Evolutionary conservation across 1,140 invertebrate species (phyloP).

Genomic region (Cotesia typhae): DNA sequence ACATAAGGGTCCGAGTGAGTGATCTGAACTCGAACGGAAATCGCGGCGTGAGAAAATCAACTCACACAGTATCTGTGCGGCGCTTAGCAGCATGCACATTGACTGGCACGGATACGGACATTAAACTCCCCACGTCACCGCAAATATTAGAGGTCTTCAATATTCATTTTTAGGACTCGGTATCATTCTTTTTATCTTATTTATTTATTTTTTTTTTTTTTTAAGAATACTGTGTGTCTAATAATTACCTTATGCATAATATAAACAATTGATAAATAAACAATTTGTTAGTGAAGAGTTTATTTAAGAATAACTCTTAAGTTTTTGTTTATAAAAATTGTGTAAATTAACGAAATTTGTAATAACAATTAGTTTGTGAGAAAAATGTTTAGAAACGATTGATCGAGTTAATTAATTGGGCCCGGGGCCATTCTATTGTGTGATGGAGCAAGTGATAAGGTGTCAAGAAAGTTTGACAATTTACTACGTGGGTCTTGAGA

Average conservation of each 20-base stretch:
- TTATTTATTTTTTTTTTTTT: neutral
- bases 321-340: neutral
- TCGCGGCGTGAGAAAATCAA: conserved; percentile 60
- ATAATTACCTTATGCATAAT: no score
- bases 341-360: conserved; percentile 29
- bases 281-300: no score
- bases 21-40: conserved; percentile 46
- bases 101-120: conserved; percentile 65
- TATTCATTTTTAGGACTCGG: neutral
- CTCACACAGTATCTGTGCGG: conserved; percentile 32
- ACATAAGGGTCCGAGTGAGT: conserved; percentile 13
- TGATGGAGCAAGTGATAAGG: conserved; percentile 30
- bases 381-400: conserved; percentile 35
- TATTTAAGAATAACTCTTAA: no score
- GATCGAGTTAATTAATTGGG: conserved; percentile 28
- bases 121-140: conserved; percentile 58
- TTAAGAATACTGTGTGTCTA: neutral
- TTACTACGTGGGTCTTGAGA: conserved; percentile 55
- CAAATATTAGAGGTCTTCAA: neutral
- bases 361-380: conserved; percentile 27
- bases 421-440: conserved; percentile 7
- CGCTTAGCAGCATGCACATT: conserved; percentile 41
- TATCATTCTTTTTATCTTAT: neutral
- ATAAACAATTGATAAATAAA: no score
- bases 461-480: conserved; percentile 44